Conservation (phyloP, 2,113 vertebrate species). For the Serilophus lunatus region DNA sequence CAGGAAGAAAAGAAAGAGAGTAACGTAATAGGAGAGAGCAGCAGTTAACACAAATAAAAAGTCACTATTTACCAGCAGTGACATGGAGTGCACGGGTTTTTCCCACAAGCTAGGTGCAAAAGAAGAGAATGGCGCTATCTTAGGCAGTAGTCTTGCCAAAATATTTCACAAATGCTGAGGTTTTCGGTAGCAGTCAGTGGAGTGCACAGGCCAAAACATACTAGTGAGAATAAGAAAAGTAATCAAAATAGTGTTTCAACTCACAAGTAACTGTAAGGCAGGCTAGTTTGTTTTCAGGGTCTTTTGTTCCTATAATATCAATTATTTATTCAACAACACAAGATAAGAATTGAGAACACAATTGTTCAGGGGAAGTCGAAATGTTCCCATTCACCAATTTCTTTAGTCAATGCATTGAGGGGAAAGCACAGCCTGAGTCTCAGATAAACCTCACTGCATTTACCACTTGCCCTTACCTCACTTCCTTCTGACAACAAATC, state of each 20-base stretch:
- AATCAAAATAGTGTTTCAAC: conserved; percentile 19
- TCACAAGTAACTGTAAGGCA: neutral
- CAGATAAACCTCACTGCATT: conserved; percentile 54
- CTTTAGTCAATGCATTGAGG: neutral
- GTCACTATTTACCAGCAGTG: neutral
- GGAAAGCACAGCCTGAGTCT: neutral
- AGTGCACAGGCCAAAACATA: neutral
- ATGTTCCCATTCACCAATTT: conserved; percentile 14
- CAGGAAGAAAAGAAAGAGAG: neutral
- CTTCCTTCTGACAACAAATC: conserved; percentile 77
- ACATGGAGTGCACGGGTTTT: neutral
- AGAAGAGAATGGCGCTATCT: neutral
- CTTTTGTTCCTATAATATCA: neutral
- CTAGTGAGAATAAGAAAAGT: neutral
- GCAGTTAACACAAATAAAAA: neutral
- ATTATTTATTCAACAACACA: neutral
- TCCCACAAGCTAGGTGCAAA: neutral
- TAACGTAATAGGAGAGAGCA: neutral
- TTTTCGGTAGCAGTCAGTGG: neutral
- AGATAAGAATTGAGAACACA: conserved; percentile 14
- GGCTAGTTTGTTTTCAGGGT: neutral
- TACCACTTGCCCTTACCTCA: conserved; percentile 80
- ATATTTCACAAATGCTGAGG: neutral
- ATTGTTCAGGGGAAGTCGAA: conserved; percentile 36
- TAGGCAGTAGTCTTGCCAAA: neutral